Evolutionary conservation across 1,140 invertebrate genomes (phyloP), one percentile per base, ranked within the genome.

Genomic region (Campoletis sonorensis): DNA sequence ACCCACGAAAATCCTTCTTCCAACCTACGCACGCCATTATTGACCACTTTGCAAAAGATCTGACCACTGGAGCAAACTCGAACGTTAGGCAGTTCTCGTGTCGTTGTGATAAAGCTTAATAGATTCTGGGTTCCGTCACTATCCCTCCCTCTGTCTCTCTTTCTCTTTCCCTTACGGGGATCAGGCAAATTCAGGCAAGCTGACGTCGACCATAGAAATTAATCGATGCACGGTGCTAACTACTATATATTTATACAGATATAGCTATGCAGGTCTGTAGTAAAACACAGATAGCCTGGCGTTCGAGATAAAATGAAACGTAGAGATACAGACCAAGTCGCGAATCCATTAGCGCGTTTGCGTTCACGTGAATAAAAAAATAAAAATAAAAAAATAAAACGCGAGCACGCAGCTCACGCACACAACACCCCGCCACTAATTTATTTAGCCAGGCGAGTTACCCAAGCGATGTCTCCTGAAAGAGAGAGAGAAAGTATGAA

Each of bases 391-490:
- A 45, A 45, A 45, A 45, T 45, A 85, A 81, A 82, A 67, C 18
- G 40, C 45, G 45, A 8, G 67, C 79, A 71, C 67, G 80, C 51
- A 78, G 71, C 54, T 45, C 45, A 79, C 68, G 54, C 79, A 72
- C 30, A 61, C 54, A 15, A 37, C 13, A 81, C 76, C 80, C 82
- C 72, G 80, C 40, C 82, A 84, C 84, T 87, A 87, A 88, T 84
- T 88, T 80, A 82, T 82, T 88, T 87, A 86, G 85, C 68, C 79
- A 16, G 78, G 37, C 75, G 64, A 70, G 79, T 83, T 84, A 83
- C 76, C 80, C 73, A 68, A 79, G 83, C 45, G 79, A 67, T 49
- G 11, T 33, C 72, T 18, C 26, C 3, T 5, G 30, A 30, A n/a
- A 54, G 51, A 54, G 51, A 54, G 51, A 54, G 51, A 54, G 51